Evolutionary conservation across 2,888 invertebrate species (phyloP).

Genomic region (Acanthoscelides obtectus): DNA sequence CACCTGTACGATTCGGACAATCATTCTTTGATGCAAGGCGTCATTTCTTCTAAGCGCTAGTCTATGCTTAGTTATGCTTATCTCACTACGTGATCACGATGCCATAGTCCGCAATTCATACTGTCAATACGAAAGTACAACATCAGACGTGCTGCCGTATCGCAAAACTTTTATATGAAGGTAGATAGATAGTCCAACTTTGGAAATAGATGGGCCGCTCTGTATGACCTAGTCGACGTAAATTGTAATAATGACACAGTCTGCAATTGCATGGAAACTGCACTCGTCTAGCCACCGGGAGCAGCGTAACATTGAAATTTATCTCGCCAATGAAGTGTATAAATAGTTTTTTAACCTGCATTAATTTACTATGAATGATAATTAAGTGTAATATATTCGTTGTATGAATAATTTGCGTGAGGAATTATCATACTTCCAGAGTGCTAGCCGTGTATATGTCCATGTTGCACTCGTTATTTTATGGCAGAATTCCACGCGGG

Average conservation of each 20-base stretch:
- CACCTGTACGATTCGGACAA: too few relatives aligned
- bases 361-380: constrained; percentile 5
- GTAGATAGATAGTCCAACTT: too few relatives aligned
- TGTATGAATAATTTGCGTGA: background rate
- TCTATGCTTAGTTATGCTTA: too few relatives aligned
- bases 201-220: too few relatives aligned
- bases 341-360: constrained; percentile 6
- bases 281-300: background rate
- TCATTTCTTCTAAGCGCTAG: too few relatives aligned
- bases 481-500: background rate
- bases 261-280: background rate
- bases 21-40: too few relatives aligned
- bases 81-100: too few relatives aligned
- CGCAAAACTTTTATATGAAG: too few relatives aligned
- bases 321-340: background rate
- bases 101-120: too few relatives aligned
- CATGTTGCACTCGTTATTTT: background rate
- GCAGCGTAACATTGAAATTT: background rate
- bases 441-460: background rate
- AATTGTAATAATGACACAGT: background rate
- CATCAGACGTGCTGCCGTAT: too few relatives aligned
- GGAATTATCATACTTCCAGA: background rate
- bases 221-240: too few relatives aligned
- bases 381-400: constrained; percentile 6
- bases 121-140: too few relatives aligned